Evolutionary conservation across 2,797 vertebrate species (phyloP).

Genomic region (Coreius guichenoti): DNA sequence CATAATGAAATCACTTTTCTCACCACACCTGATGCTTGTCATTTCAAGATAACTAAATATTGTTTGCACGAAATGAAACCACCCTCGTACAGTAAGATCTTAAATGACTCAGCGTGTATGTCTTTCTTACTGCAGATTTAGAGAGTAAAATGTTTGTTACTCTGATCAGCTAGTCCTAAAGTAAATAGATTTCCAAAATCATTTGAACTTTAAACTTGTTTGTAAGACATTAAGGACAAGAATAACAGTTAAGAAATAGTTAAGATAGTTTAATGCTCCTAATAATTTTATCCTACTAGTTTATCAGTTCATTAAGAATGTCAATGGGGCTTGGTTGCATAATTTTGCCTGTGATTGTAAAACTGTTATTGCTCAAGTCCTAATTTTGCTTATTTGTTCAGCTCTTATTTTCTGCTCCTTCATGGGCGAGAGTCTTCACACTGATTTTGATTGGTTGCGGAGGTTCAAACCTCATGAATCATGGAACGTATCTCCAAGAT

Average conservation of each 20-base stretch:
- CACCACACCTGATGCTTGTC: background rate
- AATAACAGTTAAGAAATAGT: background rate
- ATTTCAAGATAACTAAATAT: slow-evolving; percentile 4
- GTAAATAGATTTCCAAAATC: background rate
- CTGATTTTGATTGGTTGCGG: background rate
- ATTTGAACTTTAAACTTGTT: background rate
- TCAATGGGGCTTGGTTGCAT: too few relatives aligned
- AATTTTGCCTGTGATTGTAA: background rate
- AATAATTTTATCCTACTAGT: background rate
- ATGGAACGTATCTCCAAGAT: background rate
- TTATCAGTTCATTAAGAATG: background rate
- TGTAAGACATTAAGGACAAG: background rate
- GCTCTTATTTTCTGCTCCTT: background rate
- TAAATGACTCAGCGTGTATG: background rate
- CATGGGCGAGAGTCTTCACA: background rate
- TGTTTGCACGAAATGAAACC: background rate
- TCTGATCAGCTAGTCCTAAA: background rate
- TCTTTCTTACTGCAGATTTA: background rate
- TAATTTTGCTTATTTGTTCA: background rate
- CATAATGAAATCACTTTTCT: background rate
- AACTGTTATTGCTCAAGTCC: background rate
- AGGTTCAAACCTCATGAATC: background rate
- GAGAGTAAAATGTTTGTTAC: background rate
- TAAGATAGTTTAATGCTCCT: background rate
- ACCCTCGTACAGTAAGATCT: background rate